These are phyloP conservation scores for Coluber constrictor DNA, from an alignment of 2,797 vertebrate genomes.

Conservation along the genomic window DNA sequence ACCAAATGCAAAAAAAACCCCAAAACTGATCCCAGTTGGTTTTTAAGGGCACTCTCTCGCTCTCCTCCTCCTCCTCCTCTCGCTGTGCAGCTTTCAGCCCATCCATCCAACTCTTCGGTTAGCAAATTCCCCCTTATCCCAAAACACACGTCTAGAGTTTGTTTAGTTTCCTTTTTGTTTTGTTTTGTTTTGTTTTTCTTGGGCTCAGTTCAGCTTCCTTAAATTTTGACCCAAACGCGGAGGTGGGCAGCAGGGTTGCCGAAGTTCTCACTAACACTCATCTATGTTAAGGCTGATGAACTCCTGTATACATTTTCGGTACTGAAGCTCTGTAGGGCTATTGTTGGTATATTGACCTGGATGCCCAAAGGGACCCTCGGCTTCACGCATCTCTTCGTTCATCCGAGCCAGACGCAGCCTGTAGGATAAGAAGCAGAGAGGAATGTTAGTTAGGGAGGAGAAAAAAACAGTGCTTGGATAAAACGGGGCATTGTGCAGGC, in stretches of 20 bases:
- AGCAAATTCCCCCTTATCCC: slow-evolving; percentile 53
- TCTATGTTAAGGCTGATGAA: slow-evolving; percentile 96
- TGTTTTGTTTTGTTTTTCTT: neutral
- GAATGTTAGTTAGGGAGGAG: neutral
- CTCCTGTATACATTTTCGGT: slow-evolving; percentile 95
- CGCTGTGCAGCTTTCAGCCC: slow-evolving; percentile 15
- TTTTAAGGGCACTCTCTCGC: neutral
- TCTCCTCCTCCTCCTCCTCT: slow-evolving; percentile 6
- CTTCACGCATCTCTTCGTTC: slow-evolving; percentile 98
- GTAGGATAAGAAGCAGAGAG: neutral
- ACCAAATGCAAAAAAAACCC: neutral
- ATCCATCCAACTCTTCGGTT: neutral
- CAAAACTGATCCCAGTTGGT: neutral
- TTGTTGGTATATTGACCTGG: slow-evolving; percentile 88
- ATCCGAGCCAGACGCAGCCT: slow-evolving; percentile 94
- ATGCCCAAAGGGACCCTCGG: slow-evolving; percentile 88
- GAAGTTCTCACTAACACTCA: slow-evolving; percentile 79
- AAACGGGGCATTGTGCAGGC: neutral
- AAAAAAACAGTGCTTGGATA: neutral
- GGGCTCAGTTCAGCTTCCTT: slow-evolving; percentile 50
- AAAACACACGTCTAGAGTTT: slow-evolving; percentile 27
- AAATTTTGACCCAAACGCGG: slow-evolving; percentile 46
- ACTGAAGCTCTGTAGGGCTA: slow-evolving; percentile 96
- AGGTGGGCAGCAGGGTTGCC: slow-evolving; percentile 27
- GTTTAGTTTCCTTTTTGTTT: neutral